Base-by-base conservation (phyloP, 2,888 invertebrate species). In the Hemistola chrysoprasaria region DNA sequence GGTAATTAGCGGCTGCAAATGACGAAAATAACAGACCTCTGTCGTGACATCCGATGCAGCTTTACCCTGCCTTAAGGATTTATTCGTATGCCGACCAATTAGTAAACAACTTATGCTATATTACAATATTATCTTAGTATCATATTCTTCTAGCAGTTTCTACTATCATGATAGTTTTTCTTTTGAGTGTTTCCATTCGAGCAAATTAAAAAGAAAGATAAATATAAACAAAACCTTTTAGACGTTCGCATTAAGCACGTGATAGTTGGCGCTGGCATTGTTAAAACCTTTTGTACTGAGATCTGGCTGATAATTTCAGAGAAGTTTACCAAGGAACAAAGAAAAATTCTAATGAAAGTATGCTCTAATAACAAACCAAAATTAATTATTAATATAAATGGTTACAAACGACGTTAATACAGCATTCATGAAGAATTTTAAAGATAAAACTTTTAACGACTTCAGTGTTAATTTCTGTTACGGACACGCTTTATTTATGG, bases 1-100 rank as follows among this genome's bases (percentile, higher is more conserved):
- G 80, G 82, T 84, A 85, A 84, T 84, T 86, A 82, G 73, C 65
- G 67, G 65, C 29, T 43, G 42, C 42, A 23, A 66, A 70, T 74
- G 71, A 70, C 72, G 71, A 76, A 80, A 81, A 81, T 78, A 79
- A 82, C 76, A 77, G 68, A 58, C 59, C 56, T 59, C 56, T 57
- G 47, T 44, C 63, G 58, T 69, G 78, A 77, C 68, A 75, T 68
- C 66, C 62, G 66, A 77, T 66, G 65, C 71, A 62, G 60, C 53
- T 25, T 24, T 48, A 50, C 47, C 42, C 44, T 55, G 40, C 33
- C 38, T 24, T 40, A 22, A 30, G 32, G 10, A 21, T 5, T 11
- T 32, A 22, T 26, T 9, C n/a, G 16, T 6, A 22, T 21, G 25
- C 7, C 1, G 22, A 16, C 25, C 22, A 10, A 27, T 11, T 22